Conservation (phyloP, 2,797 vertebrate genomes). For the Scyliorhinus canicula region DNA sequence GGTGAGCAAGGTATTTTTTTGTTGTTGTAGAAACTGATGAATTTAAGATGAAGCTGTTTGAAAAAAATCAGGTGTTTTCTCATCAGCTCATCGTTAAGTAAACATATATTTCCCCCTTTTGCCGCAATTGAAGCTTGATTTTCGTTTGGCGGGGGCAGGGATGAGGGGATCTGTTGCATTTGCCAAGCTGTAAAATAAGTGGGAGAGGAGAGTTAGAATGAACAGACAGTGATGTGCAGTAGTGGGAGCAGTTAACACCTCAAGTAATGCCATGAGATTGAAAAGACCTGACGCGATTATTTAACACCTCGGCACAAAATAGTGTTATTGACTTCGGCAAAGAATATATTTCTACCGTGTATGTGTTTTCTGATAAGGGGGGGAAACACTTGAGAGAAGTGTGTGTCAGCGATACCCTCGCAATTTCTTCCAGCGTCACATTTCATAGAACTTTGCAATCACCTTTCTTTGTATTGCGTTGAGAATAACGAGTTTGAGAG, state of each 20-base stretch:
- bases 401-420: background rate
- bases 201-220: slow-evolving; percentile 1
- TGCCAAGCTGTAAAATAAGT: background rate
- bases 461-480: background rate
- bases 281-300: background rate
- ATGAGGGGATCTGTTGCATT: no score
- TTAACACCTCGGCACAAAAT: background rate
- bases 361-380: background rate
- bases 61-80: no score
- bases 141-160: background rate
- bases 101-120: background rate
- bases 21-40: background rate
- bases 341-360: background rate
- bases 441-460: background rate
- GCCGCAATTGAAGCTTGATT: background rate
- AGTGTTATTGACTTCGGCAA: background rate
- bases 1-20: background rate
- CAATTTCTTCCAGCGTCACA: background rate
- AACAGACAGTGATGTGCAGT: background rate
- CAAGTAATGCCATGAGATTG: background rate
- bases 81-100: background rate
- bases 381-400: background rate
- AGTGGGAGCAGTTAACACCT: slow-evolving; percentile 34
- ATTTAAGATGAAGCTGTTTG: background rate
- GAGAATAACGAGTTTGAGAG: background rate